These are phyloP conservation scores for Magallana nippona DNA, from an alignment of 2,888 invertebrate genomes.

Conservation along the genomic window DNA sequence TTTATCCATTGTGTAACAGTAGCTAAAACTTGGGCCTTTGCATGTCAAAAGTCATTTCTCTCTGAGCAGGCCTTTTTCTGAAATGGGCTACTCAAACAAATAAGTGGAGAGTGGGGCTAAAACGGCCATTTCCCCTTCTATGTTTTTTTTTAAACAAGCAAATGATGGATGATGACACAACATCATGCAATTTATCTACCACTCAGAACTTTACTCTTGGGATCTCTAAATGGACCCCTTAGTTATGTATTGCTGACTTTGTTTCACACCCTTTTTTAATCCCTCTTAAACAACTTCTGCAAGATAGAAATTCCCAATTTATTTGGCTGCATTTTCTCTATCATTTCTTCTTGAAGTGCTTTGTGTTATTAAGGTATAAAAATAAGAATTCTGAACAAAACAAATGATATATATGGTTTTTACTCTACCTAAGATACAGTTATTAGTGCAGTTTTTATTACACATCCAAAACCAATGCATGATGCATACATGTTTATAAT, in stretches of 20 bases:
- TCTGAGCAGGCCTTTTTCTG: background rate
- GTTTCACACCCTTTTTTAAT: too few relatives aligned
- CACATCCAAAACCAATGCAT: too few relatives aligned
- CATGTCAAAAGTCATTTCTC: background rate
- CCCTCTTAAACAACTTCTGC: too few relatives aligned
- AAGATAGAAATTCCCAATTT: too few relatives aligned
- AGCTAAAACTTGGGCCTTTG: background rate
- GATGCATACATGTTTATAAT: too few relatives aligned
- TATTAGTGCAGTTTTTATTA: too few relatives aligned
- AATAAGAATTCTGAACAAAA: too few relatives aligned
- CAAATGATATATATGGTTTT: background rate
- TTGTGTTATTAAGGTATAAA: too few relatives aligned
- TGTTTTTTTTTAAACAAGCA: slow-evolving; percentile 29
- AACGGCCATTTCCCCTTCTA: background rate
- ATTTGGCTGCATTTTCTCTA: too few relatives aligned
- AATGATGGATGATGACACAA: background rate
- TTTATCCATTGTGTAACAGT: background rate
- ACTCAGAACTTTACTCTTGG: background rate
- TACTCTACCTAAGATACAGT: too few relatives aligned
- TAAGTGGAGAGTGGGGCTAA: background rate
- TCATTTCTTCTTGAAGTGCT: too few relatives aligned
- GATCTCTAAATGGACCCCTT: background rate
- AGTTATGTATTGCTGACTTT: background rate
- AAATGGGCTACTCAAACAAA: slow-evolving; percentile 11
- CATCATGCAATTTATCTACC: background rate